Base-by-base conservation (phyloP, 2,888 invertebrate species). In the Leptogaster cylindrica region DNA sequence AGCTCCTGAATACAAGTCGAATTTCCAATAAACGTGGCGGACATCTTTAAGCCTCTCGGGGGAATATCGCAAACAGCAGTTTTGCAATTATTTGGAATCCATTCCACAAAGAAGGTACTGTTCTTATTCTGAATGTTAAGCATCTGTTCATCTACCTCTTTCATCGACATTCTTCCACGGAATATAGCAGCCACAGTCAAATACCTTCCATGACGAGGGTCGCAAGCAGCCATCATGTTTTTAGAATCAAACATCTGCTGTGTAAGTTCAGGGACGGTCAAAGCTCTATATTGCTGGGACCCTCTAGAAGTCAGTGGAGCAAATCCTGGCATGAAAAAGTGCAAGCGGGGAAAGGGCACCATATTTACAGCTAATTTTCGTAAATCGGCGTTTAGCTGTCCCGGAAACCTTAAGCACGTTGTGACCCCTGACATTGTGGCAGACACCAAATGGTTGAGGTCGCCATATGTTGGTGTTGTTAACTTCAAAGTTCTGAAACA, bases 151-250 rank as follows among this genome's bases (percentile, higher is more conserved):
- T 93, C 81, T 3, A 90, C 89, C 85, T 95, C 94, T 82, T 95
- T 95, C 93, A 95, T 95, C 72, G 94, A 94, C 92, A 95, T 93
- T 76, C 92, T 88, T 0, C 93, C 93, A 68, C 94, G 86, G 86
- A 94, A 95, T 78, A 95, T 92, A 74, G 93, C 93, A 52, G 94
- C 94, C 2, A 94, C 94, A 14, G 94, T 95, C 71, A 95, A 84
- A 81, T 95, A 95, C 73, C 94, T 87, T 69, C 95, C 95, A 82
- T 95, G 94, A 67, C 94, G 86, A 1, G 95, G 95, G 82, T 95
- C 95, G 80, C 95, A 95, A 4, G 95, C 95, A 50, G 95, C 94
- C 95, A 95, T 95, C 95, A 95, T 95, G 84, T 95, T 95, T 84
- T 94, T 95, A 71, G 95, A 92, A 82, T 95, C 95, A 82, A 95